phyloP scores from a whole-genome alignment of 2,113 vertebrate genomes.

The Phocoena phocoena region DNA sequence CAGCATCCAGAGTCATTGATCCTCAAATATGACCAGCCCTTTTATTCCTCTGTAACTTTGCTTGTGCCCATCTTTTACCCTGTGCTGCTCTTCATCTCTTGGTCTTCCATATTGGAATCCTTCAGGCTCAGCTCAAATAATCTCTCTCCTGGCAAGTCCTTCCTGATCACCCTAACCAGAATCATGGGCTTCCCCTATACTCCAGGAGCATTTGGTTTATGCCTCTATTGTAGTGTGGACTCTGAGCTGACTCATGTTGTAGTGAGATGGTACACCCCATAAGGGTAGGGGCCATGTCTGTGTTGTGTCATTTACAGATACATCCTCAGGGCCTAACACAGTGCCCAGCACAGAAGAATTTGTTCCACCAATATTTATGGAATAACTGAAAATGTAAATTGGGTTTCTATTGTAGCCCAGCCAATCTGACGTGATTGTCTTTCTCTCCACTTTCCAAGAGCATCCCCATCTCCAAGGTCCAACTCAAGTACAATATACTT shows the following conservation, averaged over 20 bases:
- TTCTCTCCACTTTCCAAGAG: background rate
- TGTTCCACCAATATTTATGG: background rate
- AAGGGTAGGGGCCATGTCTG: background rate
- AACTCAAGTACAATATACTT: background rate
- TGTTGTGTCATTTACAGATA: background rate
- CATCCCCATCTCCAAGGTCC: background rate
- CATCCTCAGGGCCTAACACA: background rate
- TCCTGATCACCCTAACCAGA: background rate
- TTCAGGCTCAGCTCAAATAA: background rate
- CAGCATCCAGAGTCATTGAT: background rate
- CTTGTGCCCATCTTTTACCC: background rate
- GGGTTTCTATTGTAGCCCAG: background rate
- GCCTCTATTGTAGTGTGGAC: fast-evolving
- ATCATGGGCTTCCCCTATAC: background rate
- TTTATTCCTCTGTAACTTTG: background rate
- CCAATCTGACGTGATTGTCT: background rate
- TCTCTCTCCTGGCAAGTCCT: background rate
- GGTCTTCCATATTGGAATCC: background rate
- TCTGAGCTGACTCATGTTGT: background rate
- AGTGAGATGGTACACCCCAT: background rate
- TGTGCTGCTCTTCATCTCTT: background rate
- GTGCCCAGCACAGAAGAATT: background rate
- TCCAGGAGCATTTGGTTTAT: background rate
- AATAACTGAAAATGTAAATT: background rate
- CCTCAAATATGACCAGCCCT: background rate